Percentiles rank a stretch among this genome's conserved stretches.
These are phyloP conservation scores for Camponotus fellah DNA, from an alignment of 2,888 invertebrate genomes.

Conservation along the genomic window DNA sequence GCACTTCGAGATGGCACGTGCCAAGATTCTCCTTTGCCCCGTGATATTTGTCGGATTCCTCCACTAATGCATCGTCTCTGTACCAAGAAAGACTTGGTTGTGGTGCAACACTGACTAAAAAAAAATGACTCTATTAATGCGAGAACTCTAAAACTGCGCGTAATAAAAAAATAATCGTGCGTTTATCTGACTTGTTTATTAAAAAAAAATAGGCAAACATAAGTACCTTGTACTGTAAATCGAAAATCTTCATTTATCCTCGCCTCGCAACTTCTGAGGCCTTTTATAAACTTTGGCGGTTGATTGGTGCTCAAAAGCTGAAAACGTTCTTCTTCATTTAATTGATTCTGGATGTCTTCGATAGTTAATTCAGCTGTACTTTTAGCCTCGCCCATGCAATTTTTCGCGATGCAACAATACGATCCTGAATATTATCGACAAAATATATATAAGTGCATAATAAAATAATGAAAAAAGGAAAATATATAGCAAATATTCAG, in stretches of 20 bases:
- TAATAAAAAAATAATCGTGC: not conserved
- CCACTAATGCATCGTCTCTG: constrained; percentile 93
- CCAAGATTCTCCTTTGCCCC: constrained; percentile 91
- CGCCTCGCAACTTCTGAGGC: constrained; percentile 93
- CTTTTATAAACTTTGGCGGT: constrained; percentile 94
- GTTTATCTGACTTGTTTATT: constrained; percentile 4
- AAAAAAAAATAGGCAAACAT: not conserved
- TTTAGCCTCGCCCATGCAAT: constrained; percentile 96
- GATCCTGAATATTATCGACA: constrained; percentile 87
- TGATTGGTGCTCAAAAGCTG: constrained; percentile 92
- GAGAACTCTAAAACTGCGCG: not conserved
- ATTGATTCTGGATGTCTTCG: constrained; percentile 96
- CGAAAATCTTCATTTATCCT: constrained; percentile 94
- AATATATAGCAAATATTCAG: not conserved
- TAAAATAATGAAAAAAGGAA: not conserved
- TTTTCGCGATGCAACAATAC: constrained; percentile 95
- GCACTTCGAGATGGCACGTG: constrained; percentile 91
- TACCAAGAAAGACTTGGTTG: constrained; percentile 95
- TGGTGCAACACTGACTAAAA: constrained; percentile 91
- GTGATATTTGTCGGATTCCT: constrained; percentile 90
- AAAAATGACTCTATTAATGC: not conserved
- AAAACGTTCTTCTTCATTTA: constrained; percentile 94
- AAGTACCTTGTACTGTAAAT: constrained; percentile 92
- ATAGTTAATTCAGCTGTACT: constrained; percentile 95
- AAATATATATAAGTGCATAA: not conserved